Evolutionary conservation across 2,888 invertebrate genomes (phyloP).

Genomic region (Drosophila ochracea): DNA sequence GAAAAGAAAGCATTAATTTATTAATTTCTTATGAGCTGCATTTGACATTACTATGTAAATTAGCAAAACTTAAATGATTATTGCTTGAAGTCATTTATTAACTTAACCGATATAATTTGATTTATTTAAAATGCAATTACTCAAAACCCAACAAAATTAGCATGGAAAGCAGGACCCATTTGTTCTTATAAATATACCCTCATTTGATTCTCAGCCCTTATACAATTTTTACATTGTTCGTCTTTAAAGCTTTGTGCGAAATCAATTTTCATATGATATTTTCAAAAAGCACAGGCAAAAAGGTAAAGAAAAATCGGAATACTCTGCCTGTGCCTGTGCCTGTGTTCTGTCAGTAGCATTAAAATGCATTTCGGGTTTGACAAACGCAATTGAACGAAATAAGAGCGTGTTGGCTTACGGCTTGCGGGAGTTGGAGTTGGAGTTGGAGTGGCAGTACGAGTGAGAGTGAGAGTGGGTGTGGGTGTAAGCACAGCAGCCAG

Average conservation of each 20-base stretch:
- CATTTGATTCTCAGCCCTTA: slow-evolving; percentile 7
- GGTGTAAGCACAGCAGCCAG: slow-evolving; percentile 19
- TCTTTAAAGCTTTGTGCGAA: slow-evolving; percentile 40
- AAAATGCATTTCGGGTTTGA: slow-evolving; percentile 64
- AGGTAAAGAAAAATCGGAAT: slow-evolving; percentile 12
- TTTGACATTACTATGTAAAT: background rate
- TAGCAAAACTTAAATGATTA: background rate
- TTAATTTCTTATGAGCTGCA: too few species aligned
- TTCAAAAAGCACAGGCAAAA: slow-evolving; percentile 14
- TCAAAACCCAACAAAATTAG: background rate
- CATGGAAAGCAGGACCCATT: background rate
- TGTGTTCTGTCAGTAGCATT: slow-evolving; percentile 51
- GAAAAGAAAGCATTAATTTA: background rate
- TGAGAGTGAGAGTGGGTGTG: slow-evolving; percentile 19
- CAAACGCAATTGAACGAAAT: slow-evolving; percentile 73
- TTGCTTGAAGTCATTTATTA: background rate
- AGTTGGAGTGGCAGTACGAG: background rate
- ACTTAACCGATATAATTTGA: background rate
- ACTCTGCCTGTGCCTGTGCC: slow-evolving; percentile 25
- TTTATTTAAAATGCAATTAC: background rate
- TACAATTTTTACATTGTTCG: slow-evolving; percentile 3
- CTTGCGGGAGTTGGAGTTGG: background rate
- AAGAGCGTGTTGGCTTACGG: slow-evolving; percentile 54
- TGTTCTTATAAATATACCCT: slow-evolving; percentile 3
- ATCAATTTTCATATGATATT: slow-evolving; percentile 42